phyloP scores from a whole-genome alignment of 2,113 vertebrate species.

The Catharus minimus region DNA sequence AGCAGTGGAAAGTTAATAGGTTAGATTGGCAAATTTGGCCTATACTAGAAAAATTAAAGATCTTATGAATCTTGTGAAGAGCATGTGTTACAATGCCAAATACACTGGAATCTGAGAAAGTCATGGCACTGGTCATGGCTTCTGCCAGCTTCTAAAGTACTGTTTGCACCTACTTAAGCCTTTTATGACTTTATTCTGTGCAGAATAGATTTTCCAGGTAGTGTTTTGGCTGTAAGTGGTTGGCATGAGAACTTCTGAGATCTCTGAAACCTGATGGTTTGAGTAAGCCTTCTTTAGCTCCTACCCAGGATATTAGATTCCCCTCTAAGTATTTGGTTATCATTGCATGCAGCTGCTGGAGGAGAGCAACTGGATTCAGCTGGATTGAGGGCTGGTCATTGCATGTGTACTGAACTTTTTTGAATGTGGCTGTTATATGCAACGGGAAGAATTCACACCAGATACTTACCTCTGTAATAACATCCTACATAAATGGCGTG shows the following conservation, averaged over 20 bases:
- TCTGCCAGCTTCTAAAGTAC: conserved; percentile 12
- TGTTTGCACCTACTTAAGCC: conserved; percentile 11
- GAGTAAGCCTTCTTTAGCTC: background rate
- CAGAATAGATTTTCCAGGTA: conserved; percentile 28
- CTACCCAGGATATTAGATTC: background rate
- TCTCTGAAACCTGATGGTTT: background rate
- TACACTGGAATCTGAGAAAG: background rate
- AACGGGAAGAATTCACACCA: background rate
- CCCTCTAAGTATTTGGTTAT: background rate
- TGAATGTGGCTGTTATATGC: background rate
- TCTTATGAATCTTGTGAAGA: background rate
- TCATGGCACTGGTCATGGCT: background rate
- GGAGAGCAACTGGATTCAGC: conserved; percentile 19
- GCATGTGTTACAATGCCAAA: background rate
- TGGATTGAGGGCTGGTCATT: background rate
- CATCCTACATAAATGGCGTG: background rate
- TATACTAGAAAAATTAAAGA: background rate
- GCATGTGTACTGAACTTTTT: background rate
- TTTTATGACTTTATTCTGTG: conserved; percentile 7
- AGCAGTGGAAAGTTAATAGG: background rate
- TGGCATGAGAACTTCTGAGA: background rate
- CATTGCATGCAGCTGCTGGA: background rate
- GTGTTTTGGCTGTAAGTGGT: background rate
- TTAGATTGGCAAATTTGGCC: background rate
- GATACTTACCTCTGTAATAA: conserved; percentile 34